A percentile compares a stretch with the other conserved stretches of the same genome.
Evolutionary conservation across 2,888 invertebrate species (phyloP).

Genomic region (Monochamus alternatus): DNA sequence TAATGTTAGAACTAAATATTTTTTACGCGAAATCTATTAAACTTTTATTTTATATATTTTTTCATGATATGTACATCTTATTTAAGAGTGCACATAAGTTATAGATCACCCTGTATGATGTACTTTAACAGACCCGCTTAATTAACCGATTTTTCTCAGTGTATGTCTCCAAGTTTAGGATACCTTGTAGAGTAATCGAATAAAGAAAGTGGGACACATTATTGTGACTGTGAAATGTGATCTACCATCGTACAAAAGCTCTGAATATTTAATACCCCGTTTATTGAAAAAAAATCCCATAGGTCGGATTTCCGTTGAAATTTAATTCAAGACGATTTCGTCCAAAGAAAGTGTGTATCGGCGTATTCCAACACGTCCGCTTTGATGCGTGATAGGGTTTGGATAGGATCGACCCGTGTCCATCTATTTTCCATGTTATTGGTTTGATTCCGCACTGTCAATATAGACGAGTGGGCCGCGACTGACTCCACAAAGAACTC

Average conservation of each 20-base stretch:
- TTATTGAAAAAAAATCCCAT: slow-evolving; percentile 25
- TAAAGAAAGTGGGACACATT: no score
- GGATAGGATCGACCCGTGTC: slow-evolving; percentile 63
- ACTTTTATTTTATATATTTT: no score
- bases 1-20: no score
- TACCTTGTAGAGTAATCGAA: no score
- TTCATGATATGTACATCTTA: no score
- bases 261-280: slow-evolving; percentile 19
- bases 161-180: no score
- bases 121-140: no score
- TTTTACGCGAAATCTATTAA: no score
- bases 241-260: neutral
- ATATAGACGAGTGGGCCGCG: slow-evolving; percentile 63
- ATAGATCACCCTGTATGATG: no score
- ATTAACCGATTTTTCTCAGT: no score
- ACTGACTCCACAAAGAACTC: slow-evolving; percentile 63
- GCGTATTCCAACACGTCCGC: slow-evolving; percentile 55
- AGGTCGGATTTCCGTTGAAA: slow-evolving; percentile 26
- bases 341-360: slow-evolving; percentile 35
- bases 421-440: slow-evolving; percentile 71
- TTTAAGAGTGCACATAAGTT: no score
- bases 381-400: slow-evolving; percentile 64
- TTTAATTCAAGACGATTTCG: slow-evolving; percentile 31
- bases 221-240: no score
- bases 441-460: slow-evolving; percentile 68